Percentiles rank a stretch among this genome's conserved stretches.
These are phyloP conservation scores for Diplosoma virens DNA, from an alignment of 23 tunicate genomes.

Conservation along the genomic window DNA sequence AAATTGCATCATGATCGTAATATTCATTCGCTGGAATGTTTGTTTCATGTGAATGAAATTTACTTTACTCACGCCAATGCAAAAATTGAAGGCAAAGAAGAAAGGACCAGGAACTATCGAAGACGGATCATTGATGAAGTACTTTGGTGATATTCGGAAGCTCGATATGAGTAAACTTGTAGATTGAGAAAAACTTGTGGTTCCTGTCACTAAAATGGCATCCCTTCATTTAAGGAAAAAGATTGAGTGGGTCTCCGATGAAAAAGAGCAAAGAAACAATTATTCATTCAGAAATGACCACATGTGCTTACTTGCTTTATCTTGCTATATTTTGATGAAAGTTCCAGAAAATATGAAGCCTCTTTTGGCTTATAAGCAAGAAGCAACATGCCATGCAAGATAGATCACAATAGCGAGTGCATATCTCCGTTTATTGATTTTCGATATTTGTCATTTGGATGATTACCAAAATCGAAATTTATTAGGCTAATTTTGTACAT, in stretches of 20 bases:
- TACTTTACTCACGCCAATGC: conserved; percentile 9
- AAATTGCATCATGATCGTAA: background rate
- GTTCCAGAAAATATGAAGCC: conserved; percentile 15
- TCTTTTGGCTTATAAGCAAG: conserved; percentile 1
- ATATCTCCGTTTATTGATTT: too few relatives aligned
- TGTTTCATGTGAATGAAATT: conserved; percentile 2
- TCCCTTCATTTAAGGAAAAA: background rate
- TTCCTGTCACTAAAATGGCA: background rate
- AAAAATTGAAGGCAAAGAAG: too few relatives aligned
- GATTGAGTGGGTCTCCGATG: background rate
- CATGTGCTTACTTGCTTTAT: conserved; percentile 8
- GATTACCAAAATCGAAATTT: too few relatives aligned
- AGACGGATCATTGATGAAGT: conserved; percentile 2
- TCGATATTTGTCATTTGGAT: too few relatives aligned
- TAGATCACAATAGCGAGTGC: too few relatives aligned
- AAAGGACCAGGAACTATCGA: conserved; percentile 5
- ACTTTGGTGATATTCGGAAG: background rate
- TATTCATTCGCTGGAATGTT: conserved; percentile 10
- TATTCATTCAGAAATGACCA: conserved; percentile 7
- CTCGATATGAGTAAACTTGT: background rate
- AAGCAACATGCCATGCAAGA: too few relatives aligned
- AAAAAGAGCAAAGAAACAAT: background rate
- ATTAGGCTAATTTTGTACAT: too few relatives aligned
- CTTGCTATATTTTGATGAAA: background rate
- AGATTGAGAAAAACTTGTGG: conserved; percentile 6